Evolutionary conservation across 1,140 invertebrate genomes (phyloP), one percentile per base, ranked within the genome.

Genomic region (Phymorhynchus buccinoides): DNA sequence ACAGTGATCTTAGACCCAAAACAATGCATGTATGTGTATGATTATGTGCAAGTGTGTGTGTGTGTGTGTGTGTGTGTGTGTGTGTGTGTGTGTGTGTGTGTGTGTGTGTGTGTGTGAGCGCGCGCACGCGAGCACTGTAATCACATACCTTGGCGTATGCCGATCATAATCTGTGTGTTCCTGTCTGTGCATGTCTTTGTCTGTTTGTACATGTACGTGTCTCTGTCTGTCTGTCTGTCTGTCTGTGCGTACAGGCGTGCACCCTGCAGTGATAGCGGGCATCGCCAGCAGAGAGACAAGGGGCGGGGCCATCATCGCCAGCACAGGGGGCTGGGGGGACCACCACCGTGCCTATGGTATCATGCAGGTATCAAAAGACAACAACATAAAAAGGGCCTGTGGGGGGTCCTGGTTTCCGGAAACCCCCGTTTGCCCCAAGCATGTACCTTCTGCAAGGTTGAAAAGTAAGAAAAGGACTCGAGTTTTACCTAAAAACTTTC

Each of bases 281-380:
- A 56, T 87, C 27, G 86, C 86, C 77, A 87, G 86, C 52, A 79
- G 86, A 35, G 86, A 87, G 56, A 83, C 86, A 39, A 48, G 83
- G 41, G 86, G 79, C 32, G 84, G 86, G 16, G 44, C 71, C 18
- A 37, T 85, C 14, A 62, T 85, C 44, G 39, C 66, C 30, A 80
- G 66, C 30, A 87, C 86, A 1, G 73, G 48, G 32, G 86, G 86
- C 7, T 87, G 84, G 84, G 84, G 84, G 0, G 84, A 87, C 66
- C 39, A 87, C 41, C 66, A 85, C 66, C 52, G 83, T 52, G 86
- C 84, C 30, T 87, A 80, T 44, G 86, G 84, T 30, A 86, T 85
- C 32, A 73, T 87, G 66, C 86, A 87, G 86, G 86, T 87, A 81
- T 30, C 30, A 62, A 75, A 18, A 12, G 37, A n/a, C 7, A 9